These are phyloP conservation scores for Acheta domesticus DNA, from an alignment of 2,888 invertebrate genomes.

Conservation along the genomic window DNA sequence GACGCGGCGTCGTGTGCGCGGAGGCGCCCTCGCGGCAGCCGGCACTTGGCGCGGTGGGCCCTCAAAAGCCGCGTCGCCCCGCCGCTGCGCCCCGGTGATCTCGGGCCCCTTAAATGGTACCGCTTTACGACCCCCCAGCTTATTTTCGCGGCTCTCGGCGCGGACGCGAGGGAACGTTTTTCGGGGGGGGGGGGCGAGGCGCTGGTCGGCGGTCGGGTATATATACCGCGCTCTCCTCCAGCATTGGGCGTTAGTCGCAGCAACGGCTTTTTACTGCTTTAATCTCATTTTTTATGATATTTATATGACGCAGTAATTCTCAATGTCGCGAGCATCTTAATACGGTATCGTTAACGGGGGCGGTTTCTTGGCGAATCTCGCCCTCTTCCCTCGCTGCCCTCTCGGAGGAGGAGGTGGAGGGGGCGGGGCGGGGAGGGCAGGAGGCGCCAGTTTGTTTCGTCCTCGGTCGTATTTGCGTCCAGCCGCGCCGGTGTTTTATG, in stretches of 20 bases:
- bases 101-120: slow-evolving; percentile 11
- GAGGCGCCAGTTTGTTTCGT: background rate
- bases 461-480: background rate
- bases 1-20: too few relatives aligned
- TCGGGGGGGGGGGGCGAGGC: background rate
- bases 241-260: slow-evolving; percentile 4
- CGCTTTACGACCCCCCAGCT: slow-evolving; percentile 18
- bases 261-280: background rate
- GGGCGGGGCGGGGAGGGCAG: background rate
- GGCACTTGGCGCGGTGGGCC: too few relatives aligned
- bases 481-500: background rate
- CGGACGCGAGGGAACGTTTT: background rate
- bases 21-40: too few relatives aligned
- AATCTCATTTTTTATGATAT: slow-evolving; percentile 18
- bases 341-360: background rate
- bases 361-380: background rate
- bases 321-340: slow-evolving; percentile 6
- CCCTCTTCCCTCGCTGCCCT: too few relatives aligned
- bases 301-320: slow-evolving; percentile 18
- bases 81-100: background rate
- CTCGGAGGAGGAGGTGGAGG: background rate
- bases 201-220: background rate
- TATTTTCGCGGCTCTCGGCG: background rate
- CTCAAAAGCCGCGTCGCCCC: background rate
- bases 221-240: background rate